Evolutionary conservation across 2,113 vertebrate species (phyloP).

Genomic region (Piaya cayana): DNA sequence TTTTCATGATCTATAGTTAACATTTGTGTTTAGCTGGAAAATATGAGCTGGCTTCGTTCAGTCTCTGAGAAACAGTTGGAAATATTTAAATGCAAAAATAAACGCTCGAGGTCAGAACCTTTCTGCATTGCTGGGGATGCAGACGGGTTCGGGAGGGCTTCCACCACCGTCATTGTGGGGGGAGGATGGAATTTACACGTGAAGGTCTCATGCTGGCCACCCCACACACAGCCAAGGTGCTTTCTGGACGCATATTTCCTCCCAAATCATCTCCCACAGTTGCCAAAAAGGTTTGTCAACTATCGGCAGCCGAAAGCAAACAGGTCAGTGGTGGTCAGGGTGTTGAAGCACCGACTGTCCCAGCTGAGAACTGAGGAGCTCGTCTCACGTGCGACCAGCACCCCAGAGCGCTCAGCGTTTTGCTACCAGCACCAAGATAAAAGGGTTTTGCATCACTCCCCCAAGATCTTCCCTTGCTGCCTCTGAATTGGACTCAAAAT

Average conservation of each 20-base stretch:
- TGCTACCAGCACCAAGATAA: background rate
- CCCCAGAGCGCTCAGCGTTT: background rate
- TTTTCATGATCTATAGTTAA: constrained; percentile 49
- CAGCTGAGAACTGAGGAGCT: background rate
- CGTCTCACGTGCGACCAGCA: background rate
- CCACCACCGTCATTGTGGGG: background rate
- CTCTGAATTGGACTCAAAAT: background rate
- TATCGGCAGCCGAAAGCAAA: background rate
- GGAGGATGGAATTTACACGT: background rate
- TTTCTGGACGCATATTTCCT: background rate
- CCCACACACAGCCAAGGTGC: fast-evolving
- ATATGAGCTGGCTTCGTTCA: fast-evolving
- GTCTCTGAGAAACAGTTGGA: background rate
- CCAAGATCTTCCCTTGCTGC: background rate
- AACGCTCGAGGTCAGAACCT: background rate
- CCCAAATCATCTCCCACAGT: background rate
- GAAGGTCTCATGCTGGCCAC: background rate
- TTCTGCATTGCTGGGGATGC: background rate
- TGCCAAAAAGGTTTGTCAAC: background rate
- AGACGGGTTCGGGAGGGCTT: background rate
- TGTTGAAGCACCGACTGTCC: background rate
- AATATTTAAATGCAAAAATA: background rate
- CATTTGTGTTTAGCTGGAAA: background rate
- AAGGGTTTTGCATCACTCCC: background rate
- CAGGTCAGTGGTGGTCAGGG: background rate